Evolutionary conservation across 2,113 vertebrate genomes (phyloP), one percentile per base, ranked within the genome.

Genomic region (Brevimyrus niger): DNA sequence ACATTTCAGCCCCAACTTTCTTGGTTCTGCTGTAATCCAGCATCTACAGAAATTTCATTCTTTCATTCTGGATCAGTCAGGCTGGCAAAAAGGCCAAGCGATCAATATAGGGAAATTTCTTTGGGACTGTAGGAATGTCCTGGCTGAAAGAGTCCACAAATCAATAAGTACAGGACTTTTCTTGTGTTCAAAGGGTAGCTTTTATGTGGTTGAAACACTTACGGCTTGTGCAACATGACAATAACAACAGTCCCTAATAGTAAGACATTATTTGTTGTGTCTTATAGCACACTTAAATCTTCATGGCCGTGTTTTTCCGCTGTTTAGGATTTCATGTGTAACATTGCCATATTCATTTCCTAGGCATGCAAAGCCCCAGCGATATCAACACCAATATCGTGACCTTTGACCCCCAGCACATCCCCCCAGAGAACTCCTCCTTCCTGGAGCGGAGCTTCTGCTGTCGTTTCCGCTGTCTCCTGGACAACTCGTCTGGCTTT

Each of bases 391-490:
- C 88, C 89, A 89, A 90, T 61, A 53, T 93, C 86, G 73, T 91
- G 0, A 0, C 50, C 86, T 93, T 89, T 90, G 91, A 93, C 89
- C 92, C 7, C 0, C 92, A 94, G 27, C 93, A 94, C 82, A 91
- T 94, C 58, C 94, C 93, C 3, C 93, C 92, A 4, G 94, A 96
- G 85, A 95, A 95, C 91, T 94, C 94, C 1, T 94, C 93, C 87
- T 95, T 95, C 87, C 93, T 95, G 87, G 95, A 96, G 89, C 92
- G 96, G 87, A 95, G 92, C 89, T 96, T 96, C 2, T 93, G 95
- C 89, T 96, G 95, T 90, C 91, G 92, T 21, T 96, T 96, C 82
- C 93, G 94, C 83, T 96, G 96, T 91, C 94, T 96, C 47, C 93
- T 96, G 84, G 95, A 95, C 92, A 95, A 94, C 84, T 96, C 95